Evolutionary conservation across 1,140 invertebrate species (phyloP).

Genomic region (Brachionus calyciflorus): DNA sequence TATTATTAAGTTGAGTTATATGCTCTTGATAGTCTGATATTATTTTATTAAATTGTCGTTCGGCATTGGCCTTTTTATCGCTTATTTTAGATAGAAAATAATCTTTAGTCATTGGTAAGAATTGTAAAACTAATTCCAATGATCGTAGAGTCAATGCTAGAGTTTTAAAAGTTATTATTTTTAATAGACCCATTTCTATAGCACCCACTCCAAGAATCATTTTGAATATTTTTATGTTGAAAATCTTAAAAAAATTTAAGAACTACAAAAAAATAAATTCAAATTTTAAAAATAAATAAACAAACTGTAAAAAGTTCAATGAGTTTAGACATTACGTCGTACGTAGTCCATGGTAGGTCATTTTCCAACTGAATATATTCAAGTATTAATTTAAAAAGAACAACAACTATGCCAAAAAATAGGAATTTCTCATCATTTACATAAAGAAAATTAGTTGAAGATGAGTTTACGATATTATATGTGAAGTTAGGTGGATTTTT

Average conservation of each 20-base stretch:
- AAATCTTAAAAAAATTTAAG: constrained; percentile 66
- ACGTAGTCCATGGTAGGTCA: constrained; percentile 64
- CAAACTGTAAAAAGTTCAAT: constrained; percentile 73
- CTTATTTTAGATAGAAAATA: neutral
- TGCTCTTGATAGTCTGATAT: constrained; percentile 70
- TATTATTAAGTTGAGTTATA: constrained; percentile 82
- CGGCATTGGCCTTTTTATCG: constrained; percentile 12
- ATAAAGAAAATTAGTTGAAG: constrained; percentile 62
- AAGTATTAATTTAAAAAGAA: constrained; percentile 62
- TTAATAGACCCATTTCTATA: constrained; percentile 84
- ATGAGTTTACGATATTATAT: neutral
- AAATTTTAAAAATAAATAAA: neutral
- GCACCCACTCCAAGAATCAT: constrained; percentile 91
- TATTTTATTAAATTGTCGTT: constrained; percentile 41
- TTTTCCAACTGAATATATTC: constrained; percentile 80
- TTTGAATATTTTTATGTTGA: constrained; percentile 88
- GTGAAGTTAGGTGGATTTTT: neutral
- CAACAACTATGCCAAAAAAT: constrained; percentile 66
- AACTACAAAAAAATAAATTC: constrained; percentile 31
- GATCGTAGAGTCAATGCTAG: constrained; percentile 58
- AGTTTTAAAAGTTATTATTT: constrained; percentile 92
- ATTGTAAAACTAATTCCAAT: constrained; percentile 28
- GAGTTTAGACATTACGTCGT: constrained; percentile 76
- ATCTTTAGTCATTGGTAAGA: constrained; percentile 18
- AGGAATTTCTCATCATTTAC: constrained; percentile 78